Conservation (phyloP, 1,140 invertebrate genomes). For the Druon quercuslanigerum region DNA sequence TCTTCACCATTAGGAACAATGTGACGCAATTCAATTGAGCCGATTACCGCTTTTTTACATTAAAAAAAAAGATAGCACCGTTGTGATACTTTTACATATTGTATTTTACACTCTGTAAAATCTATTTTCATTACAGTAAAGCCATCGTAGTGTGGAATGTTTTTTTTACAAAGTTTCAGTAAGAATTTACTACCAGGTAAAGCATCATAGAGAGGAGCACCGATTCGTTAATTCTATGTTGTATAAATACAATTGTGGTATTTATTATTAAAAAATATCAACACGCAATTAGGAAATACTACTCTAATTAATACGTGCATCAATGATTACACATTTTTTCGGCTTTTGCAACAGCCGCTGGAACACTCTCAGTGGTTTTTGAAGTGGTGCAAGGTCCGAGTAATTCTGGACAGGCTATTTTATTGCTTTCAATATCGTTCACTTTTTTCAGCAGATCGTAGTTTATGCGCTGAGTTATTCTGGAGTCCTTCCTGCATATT, state of each 20-base stretch:
- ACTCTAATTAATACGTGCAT: conserved; percentile 13
- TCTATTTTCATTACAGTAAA: too few relatives aligned
- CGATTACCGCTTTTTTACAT: conserved; percentile 1
- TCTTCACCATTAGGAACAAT: not conserved
- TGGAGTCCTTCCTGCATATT: conserved; percentile 87
- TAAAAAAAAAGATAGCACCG: not conserved
- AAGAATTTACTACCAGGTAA: conserved; percentile 17
- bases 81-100: too few relatives aligned
- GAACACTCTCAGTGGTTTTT: conserved; percentile 89
- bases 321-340: conserved; percentile 55
- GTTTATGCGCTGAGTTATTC: conserved; percentile 91
- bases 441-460: conserved; percentile 93
- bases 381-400: conserved; percentile 83
- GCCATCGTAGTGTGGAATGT: not conserved
- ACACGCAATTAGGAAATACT: conserved; percentile 35
- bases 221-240: conserved; percentile 8
- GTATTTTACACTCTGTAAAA: too few relatives aligned
- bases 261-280: conserved; percentile 25
- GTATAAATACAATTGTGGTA: conserved; percentile 19
- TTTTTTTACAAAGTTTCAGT: conserved; percentile 17
- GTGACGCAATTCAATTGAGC: not conserved
- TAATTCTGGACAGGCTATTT: conserved; percentile 84
- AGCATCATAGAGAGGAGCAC: conserved; percentile 5
- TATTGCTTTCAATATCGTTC: conserved; percentile 84
- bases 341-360: conserved; percentile 81